These are phyloP conservation scores for Paradisaea rubra DNA, from an alignment of 2,113 vertebrate genomes.

Conservation along the genomic window DNA sequence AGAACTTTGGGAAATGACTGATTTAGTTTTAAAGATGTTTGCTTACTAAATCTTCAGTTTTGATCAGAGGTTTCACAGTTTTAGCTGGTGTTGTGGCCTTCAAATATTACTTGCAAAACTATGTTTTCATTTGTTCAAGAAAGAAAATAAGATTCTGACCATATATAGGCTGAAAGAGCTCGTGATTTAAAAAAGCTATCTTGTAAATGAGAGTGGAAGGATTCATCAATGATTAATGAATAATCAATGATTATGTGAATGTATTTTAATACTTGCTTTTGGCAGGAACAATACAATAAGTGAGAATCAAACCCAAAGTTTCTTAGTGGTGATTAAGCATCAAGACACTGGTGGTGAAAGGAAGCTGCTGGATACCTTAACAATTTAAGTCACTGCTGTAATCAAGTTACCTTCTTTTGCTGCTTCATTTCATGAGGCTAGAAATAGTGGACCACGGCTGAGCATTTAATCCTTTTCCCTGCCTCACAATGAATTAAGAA, in stretches of 20 bases:
- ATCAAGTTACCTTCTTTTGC: neutral
- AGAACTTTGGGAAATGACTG: neutral
- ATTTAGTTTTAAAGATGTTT: neutral
- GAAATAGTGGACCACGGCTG: neutral
- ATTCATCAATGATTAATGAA: neutral
- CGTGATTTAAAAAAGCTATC: neutral
- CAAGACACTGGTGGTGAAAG: neutral
- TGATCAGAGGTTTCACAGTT: neutral
- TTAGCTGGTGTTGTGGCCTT: neutral
- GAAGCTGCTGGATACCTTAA: neutral
- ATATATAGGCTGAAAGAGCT: neutral
- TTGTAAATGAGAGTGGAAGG: neutral
- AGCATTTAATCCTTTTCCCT: neutral
- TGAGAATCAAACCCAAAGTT: neutral
- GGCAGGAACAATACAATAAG: neutral
- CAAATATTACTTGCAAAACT: neutral
- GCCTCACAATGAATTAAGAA: neutral
- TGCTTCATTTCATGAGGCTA: neutral
- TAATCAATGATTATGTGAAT: neutral
- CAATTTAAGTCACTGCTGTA: neutral
- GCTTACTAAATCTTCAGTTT: neutral
- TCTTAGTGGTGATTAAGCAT: neutral
- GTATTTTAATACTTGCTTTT: neutral
- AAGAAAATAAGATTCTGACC: neutral
- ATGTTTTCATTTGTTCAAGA: neutral